Evolutionary conservation across 2,797 vertebrate genomes (phyloP), one percentile per base, ranked within the genome.

Genomic region (Schizopygopsis malacanthus): DNA sequence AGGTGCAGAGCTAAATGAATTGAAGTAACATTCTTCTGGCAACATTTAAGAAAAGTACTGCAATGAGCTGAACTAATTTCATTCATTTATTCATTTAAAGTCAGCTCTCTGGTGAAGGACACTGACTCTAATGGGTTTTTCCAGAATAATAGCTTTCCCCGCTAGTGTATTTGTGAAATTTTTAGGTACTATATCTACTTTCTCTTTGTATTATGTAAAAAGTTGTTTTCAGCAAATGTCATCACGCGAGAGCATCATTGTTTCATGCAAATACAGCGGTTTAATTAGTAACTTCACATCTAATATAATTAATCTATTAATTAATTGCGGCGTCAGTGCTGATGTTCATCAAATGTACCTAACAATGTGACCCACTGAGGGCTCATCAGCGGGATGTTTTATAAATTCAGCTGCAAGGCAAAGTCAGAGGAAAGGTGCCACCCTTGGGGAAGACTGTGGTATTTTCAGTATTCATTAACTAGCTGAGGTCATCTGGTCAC

Each of bases 401-500:
- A 18, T 45, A 63, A 33, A 47, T 65, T 69, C 61, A 76, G 71
- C 28, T 39, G 13, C 78, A 77, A 43, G 37, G 18, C 43, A 50
- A 85, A 45, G 54, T 59, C 65, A 67, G 11, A 47, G 39, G 39
- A 86, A 82, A 81, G 8, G 6, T 41, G 39, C 56, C 59, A 70
- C 81, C 13, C 43, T 71, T 6, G 11, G 63, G 52, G 67, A 81
- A 75, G 11, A 63, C 43, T 83, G 56, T 82, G 80, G 73, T 52
- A 13, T 45, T 39, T 20, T 87, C 73, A 80, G n/a, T 28, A 83
- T 80, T 86, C 41, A 83, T 81, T 59, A 78, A 72, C 50, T 59
- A 52, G 33, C 28, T 72, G n/a, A 84, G 82, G 78, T 84, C 75
- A 84, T 59, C 84, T 47, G 83, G 28, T 89, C 81, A 67, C 77